Base-by-base conservation (phyloP, 1,140 invertebrate genomes). In the Microplitis mediator region DNA sequence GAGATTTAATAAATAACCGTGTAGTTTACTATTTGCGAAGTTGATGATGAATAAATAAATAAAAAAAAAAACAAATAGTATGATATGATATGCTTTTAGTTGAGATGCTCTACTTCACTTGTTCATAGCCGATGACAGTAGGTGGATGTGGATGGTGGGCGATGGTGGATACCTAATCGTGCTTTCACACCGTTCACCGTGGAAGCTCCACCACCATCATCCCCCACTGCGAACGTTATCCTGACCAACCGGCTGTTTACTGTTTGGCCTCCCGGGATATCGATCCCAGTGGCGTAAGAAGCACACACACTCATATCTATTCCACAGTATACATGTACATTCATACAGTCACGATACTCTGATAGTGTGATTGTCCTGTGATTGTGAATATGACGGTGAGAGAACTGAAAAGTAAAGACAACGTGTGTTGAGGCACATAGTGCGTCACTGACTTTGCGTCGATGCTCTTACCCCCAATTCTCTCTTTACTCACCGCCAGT, bases 211-310 rank as follows among this genome's bases (percentile, higher is more conserved):
- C 16, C 50, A 16, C 34, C 4, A 4, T 36, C 16, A 16, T 60
- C 35, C 78, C 79, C 81, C 79, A 77, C 78, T 77, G 77, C 75
- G 75, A 68, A 63, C 75, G 76, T 75, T 79, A 76, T 86, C 82
- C 85, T 87, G 86, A 84, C 86, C 86, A 87, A 87, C 86, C 85
- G 85, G 84, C 85, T 86, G 86, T 86, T 86, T 87, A 87, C 86
- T 86, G 82, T 87, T 87, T 86, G 84, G 81, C 84, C 85, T 86
- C 85, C 85, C 85, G 83, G 83, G 84, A 85, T 87, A 87, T 87
- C 84, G 86, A 86, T 87, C 84, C 84, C 82, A 83, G 80, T 85
- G 80, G 82, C 85, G 84, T 86, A 87, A 86, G 84, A 86, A 85
- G 82, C 64, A 35, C 52, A 54, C 65, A 69, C 62, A 68, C n/a